Conservation (phyloP, 2,113 vertebrate species). For the human (Homo sapiens) region DNA sequence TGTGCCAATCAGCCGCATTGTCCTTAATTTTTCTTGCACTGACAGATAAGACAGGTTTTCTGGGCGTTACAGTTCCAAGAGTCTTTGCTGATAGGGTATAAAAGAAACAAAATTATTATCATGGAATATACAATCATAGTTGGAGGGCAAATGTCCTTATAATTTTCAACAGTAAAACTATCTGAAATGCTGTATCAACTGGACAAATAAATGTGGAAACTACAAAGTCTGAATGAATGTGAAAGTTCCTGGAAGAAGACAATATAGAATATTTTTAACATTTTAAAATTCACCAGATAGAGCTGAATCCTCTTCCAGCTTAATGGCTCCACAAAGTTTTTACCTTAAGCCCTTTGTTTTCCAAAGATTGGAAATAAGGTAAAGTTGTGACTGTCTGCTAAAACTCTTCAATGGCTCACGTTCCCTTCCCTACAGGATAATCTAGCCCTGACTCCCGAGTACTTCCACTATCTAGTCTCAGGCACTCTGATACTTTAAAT, state of each 20-base stretch:
- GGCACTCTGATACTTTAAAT: neutral
- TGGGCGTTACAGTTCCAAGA: slow-evolving; percentile 79
- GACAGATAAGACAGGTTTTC: slow-evolving; percentile 88
- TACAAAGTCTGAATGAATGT: neutral
- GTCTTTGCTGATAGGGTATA: slow-evolving; percentile 78
- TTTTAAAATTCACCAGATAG: neutral
- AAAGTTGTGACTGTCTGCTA: neutral
- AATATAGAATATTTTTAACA: neutral
- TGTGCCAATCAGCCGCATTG: slow-evolving; percentile 96
- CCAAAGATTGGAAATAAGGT: neutral
- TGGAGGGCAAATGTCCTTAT: neutral
- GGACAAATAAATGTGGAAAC: neutral
- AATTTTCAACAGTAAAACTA: neutral
- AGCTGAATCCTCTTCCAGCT: neutral
- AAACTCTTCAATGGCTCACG: neutral
- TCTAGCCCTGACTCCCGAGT: neutral
- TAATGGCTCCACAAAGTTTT: neutral
- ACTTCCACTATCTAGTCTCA: neutral
- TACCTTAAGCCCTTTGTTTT: neutral
- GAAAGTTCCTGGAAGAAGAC: neutral
- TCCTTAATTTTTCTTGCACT: slow-evolving; percentile 95
- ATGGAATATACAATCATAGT: neutral
- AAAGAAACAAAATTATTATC: neutral
- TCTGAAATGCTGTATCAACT: accelerated
- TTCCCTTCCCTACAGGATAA: neutral